Conservation (phyloP, 2,888 invertebrate genomes). For the Spicauda simplicius region DNA sequence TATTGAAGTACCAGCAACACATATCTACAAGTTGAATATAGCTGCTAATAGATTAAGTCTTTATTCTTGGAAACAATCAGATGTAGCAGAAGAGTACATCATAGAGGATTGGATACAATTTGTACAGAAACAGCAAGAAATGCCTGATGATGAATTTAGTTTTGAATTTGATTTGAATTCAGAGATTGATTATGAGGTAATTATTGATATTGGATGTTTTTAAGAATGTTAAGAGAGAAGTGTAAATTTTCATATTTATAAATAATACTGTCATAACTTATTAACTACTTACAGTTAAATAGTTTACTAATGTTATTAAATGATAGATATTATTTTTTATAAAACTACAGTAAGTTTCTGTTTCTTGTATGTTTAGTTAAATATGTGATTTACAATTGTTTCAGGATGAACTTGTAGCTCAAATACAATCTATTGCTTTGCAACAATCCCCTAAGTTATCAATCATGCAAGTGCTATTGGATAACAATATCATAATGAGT, state of each 20-base stretch:
- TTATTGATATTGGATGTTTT: background rate
- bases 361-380: too few species aligned
- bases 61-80: slow-evolving; percentile 59
- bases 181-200: slow-evolving; percentile 42
- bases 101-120: slow-evolving; percentile 59
- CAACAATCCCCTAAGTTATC: slow-evolving; percentile 54
- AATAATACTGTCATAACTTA: too few species aligned
- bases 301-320: too few species aligned
- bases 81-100: slow-evolving; percentile 51
- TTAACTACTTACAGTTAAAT: too few species aligned
- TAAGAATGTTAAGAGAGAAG: too few species aligned
- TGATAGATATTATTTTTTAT: too few species aligned
- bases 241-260: too few species aligned
- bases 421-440: slow-evolving; percentile 55
- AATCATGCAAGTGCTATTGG: slow-evolving; percentile 69
- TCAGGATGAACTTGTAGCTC: slow-evolving; percentile 60
- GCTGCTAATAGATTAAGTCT: slow-evolving; percentile 55
- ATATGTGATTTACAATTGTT: slow-evolving; percentile 41
- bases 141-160: slow-evolving; percentile 66
- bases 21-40: slow-evolving; percentile 83
- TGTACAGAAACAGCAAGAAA: slow-evolving; percentile 60
- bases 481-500: slow-evolving; percentile 59
- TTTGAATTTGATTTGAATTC: slow-evolving; percentile 48
- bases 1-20: slow-evolving; percentile 87
- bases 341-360: too few species aligned